A percentile compares a stretch with the other conserved stretches of the same genome.
Evolutionary conservation across 2,888 invertebrate genomes (phyloP).

Genomic region (Meganola albula): DNA sequence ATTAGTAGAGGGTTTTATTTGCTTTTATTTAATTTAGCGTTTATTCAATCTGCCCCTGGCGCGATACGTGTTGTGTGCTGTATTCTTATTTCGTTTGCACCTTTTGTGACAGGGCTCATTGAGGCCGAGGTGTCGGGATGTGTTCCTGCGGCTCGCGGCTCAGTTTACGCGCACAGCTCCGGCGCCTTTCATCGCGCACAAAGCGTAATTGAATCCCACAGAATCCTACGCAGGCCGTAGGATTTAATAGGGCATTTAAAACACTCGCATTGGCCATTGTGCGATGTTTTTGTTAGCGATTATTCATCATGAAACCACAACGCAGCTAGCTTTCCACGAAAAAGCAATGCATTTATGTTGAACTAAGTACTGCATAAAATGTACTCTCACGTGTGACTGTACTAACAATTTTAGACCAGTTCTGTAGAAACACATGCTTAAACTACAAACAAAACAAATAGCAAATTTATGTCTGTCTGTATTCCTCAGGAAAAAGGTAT

Average conservation of each 20-base stretch:
- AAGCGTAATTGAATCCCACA: conserved; percentile 78
- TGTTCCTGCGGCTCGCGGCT: conserved; percentile 64
- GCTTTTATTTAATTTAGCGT: conserved; percentile 77
- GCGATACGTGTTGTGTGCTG: conserved; percentile 59
- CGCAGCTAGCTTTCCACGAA: conserved; percentile 63
- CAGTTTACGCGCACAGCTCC: conserved; percentile 69
- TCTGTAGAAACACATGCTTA: no score
- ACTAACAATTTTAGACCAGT: no score
- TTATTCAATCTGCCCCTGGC: conserved; percentile 74
- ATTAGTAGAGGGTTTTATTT: conserved; percentile 72
- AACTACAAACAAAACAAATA: conserved; percentile 30
- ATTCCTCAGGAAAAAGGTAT: no score
- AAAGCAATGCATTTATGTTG: conserved; percentile 53
- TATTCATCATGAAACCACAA: conserved; percentile 68
- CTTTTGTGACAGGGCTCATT: conserved; percentile 76
- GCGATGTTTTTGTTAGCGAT: conserved; percentile 70
- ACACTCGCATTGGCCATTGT: conserved; percentile 77
- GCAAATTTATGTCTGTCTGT: no score
- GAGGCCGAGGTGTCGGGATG: conserved; percentile 76
- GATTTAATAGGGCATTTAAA: conserved; percentile 78
- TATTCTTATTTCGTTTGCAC: conserved; percentile 67
- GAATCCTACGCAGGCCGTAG: conserved; percentile 74
- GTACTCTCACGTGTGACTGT: conserved; percentile 47
- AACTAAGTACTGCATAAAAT: conserved; percentile 48
- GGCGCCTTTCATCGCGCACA: conserved; percentile 74